Evolutionary conservation across 2,888 invertebrate species (phyloP), one percentile per base, ranked within the genome.

Genomic region (Macroteleia sp.): DNA sequence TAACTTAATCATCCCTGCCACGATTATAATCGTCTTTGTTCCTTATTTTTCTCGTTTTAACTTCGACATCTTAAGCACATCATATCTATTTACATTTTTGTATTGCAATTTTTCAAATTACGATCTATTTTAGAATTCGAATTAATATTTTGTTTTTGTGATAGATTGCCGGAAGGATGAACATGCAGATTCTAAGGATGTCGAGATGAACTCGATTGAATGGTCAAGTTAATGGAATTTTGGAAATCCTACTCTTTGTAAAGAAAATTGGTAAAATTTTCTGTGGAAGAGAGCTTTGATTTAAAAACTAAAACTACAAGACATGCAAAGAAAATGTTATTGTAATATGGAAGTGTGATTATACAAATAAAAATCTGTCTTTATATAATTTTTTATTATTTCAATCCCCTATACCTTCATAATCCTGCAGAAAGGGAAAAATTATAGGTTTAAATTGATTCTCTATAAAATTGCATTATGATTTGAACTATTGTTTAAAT

Each of bases 111-210:
- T 64, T 52, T 32, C 10, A 19, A 10, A 6, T 1, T 5, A 32
- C n/a, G n/a, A n/a, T n/a, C 12, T 28, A 4, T 6, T 69, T 14
- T 44, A 39, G 57, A 59, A 46, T 61, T 42, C 14, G 75, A 80
- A 69, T 69, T 81, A 84, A 85, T 88, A 85, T 85, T 81, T 66
- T 59, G 73, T 86, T 84, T 88, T 88, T 89, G 83, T 86, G 73
- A 82, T 85, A 89, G 89, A 88, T 89, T 82, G 79, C 86, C 84
- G 81, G 76, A 84, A 52, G 87, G 88, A 83, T 88, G 86, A 88
- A 41, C 36, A 50, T 80, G 81, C 82, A 76, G 79, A 79, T 61
- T 9, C 71, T 56, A n/a, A n/a, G n/a, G 84, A 82, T 79, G 69
- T 82, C 85, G 86, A 86, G 86, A 87, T 87, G 89, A 89, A 86